These are phyloP conservation scores for Tenthredo notha DNA, from an alignment of 2,888 invertebrate genomes.

Conservation along the genomic window DNA sequence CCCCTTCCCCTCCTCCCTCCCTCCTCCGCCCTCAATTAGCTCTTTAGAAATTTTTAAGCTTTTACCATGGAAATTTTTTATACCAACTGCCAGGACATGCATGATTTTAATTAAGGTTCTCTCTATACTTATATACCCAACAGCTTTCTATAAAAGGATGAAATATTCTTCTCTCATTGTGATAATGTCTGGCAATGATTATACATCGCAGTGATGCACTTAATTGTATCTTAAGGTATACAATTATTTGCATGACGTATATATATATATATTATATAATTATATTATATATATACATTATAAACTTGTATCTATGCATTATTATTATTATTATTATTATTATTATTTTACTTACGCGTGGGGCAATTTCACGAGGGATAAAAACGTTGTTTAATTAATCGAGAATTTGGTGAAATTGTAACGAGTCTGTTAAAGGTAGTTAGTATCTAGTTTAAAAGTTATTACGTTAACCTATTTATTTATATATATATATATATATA, in stretches of 20 bases:
- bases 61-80: conserved; percentile 13
- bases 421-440: conserved; percentile 42
- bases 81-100: background rate
- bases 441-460: conserved; percentile 20
- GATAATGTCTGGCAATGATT: conserved; percentile 41
- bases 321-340: too few species aligned
- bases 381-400: conserved; percentile 41
- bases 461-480: conserved; percentile 18
- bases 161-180: conserved; percentile 30
- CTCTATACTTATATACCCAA: background rate
- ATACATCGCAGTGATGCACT: background rate
- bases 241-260: conserved; percentile 15
- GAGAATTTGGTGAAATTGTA: conserved; percentile 33
- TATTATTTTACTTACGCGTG: conserved; percentile 39
- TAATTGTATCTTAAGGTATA: conserved; percentile 17
- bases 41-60: conserved; percentile 20
- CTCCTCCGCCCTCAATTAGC: background rate
- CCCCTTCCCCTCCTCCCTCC: background rate
- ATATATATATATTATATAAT: conserved; percentile 6
- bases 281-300: background rate
- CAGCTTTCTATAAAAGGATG: conserved; percentile 18
- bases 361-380: conserved; percentile 21
- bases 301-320: conserved; percentile 13
- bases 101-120: conserved; percentile 19
- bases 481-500: conserved; percentile 13